phyloP scores from a whole-genome alignment of 2,113 vertebrate species.

The Regulus satrapa region DNA sequence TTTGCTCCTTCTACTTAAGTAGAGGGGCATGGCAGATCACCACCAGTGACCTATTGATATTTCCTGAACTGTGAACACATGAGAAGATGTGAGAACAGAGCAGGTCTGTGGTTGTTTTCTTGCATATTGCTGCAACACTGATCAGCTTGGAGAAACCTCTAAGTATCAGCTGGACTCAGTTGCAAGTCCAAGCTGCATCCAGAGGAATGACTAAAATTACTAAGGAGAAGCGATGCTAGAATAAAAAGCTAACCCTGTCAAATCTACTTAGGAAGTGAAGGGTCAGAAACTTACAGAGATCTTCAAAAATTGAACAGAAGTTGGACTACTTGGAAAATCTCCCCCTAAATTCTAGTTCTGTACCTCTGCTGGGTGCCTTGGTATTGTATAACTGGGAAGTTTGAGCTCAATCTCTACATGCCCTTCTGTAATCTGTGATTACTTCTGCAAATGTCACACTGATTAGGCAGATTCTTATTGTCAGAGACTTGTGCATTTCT shows the following conservation, averaged over 20 bases:
- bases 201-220: background rate
- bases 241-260: background rate
- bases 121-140: background rate
- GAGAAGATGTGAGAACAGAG: background rate
- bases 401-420: background rate
- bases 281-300: background rate
- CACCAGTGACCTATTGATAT: background rate
- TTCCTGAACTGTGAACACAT: background rate
- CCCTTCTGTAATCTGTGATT: slow-evolving; percentile 25
- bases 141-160: background rate
- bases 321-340: background rate
- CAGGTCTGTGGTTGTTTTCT: background rate
- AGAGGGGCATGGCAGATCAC: background rate
- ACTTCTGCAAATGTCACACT: slow-evolving; percentile 21
- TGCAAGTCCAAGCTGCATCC: background rate
- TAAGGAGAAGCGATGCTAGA: background rate
- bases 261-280: background rate
- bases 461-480: slow-evolving; percentile 22
- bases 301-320: background rate
- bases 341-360: background rate
- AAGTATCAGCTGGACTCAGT: background rate
- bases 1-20: background rate
- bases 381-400: background rate
- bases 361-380: background rate
- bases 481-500: slow-evolving; percentile 25